Base-by-base conservation (phyloP, 2,113 vertebrate genomes). In the Zonotrichia leucophrys region DNA sequence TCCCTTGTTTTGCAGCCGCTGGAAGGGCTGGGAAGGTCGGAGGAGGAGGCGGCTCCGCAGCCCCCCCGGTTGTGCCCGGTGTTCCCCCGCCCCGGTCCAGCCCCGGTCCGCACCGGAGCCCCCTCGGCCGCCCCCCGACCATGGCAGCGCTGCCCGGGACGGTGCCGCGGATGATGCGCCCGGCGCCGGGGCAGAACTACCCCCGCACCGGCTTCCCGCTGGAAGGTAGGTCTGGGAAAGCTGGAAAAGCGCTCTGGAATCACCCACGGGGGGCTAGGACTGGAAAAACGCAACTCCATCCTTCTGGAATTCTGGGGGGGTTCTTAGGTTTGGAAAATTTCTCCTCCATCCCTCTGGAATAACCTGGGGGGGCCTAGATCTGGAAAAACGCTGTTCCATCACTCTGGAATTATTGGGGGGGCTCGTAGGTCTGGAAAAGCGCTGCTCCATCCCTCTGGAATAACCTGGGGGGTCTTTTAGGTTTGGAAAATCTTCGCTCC, bases 101-200 rank as follows among this genome's bases (percentile, higher is more conserved):
- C n/a, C 72, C 68, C 35, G 80, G 56, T 49, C 14, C 44, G 21
- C 49, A 17, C 8, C 68, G 68, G 69, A 72, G 68, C 39, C 58
- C 56, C 35, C 58, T 47, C 87, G 53, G 59, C 73, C n/a, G 18
- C 35, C 28, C 14, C 42, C 46, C 67, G 33, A 27, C 80, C 47
- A 98, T 98, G 98, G 98, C 98, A 59, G 97, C 97, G 50, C 97
- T 99, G 91, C 98, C 99, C 92, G 99, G 99, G 98, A 98, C 98
- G 9, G 97, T 99, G 53, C 99, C 99, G 92, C 98, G 99, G 94
- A 99, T 99, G 99, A 98, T 99, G 99, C 98, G 99, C 84, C 99
- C 99, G 68, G 98, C 98, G 33, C 99, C 99, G 74, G 99, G 99
- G 86, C 99, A 99, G 98, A 99, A 99, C 97, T 99, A 99, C 76